Base-by-base conservation (phyloP, 2,113 vertebrate species). In the human region DNA sequence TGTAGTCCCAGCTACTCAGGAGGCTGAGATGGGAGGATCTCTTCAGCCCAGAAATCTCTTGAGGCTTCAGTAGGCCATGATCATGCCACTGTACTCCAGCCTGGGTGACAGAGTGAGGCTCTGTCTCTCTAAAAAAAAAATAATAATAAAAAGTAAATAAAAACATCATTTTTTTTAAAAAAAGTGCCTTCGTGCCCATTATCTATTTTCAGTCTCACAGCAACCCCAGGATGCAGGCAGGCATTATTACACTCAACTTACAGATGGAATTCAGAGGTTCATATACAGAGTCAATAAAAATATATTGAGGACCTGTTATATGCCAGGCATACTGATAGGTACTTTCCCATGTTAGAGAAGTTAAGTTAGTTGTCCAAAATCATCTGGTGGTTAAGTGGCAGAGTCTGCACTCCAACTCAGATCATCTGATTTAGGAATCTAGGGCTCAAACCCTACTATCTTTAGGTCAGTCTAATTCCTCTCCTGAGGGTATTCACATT, bases 271-370 rank as follows among this genome's bases (percentile, higher is more conserved):
- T 59, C 40, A 64, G 64, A 78, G 30, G 50, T 85, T 81, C 52
- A 72, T 50, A 79, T 57, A 64, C 23, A 81, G 45, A 92, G 30
- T 76, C 75, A 75, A 66, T 23, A 83, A 70, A 75, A 23, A 40
- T 27, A 89, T 70, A 20, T 4, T 25, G 48, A 73, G 72, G 64
- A 57, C 18, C 4, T 81, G 48, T 38, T 61, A 64, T 18, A 35
- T 85, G 30, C 57, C 25, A 59, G 82, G 76, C 55, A 66, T 55
- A 86, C 7, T 57, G 64, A 91, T 23, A 40, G n/a, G 17, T 84
- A 68, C 55, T 89, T 93, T 73, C 35, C 76, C 2, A 32, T 76
- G 57, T 90, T 86, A 89, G 59, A 92, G 90, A 96, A 85, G 22
- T 93, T 81, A 70, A 85, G 48, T 86, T 45, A 22, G 38, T 95